Base-by-base conservation (phyloP, 2,113 vertebrate genomes). In the Nothobranchius kuhntae region DNA sequence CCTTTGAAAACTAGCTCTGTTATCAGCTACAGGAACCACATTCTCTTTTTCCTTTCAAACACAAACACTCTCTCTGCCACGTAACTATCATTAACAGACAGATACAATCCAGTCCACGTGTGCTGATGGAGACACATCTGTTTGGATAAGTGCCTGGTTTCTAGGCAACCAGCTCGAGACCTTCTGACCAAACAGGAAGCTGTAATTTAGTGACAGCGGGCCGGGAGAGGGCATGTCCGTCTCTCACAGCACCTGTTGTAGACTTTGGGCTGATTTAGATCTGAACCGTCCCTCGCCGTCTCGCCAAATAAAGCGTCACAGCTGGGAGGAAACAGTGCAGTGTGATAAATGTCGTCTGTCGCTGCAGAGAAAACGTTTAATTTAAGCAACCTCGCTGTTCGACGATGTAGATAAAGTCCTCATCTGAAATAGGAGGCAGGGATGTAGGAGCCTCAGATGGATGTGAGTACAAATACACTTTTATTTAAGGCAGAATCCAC, bases 201-300 rank as follows among this genome's bases (percentile, higher is more conserved):
- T 47, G 61, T 14, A 64, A 51, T 75, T 75, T 65, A 78, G 64
- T 45, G 68, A 8, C 38, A 65, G 66, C 64, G 66, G n/a, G 66
- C 21, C 9, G 15, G n/a, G 53, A 44, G 24, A 24, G 12, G 17
- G 47, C 56, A 68, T 68, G 61, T 30, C 61, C 69, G 54, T 71
- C 61, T 67, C 45, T 56, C 7, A 13, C 71, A 45, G 47, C 44
- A 72, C 68, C 75, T 65, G 57, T 60, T 63, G 53, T 26, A 63
- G 68, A 78, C 61, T 13, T 30, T 52, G 3, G 40, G 57, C 51
- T 46, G 40, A 53, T 63, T 64, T 61, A 53, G 54, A 26, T 60
- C 65, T 44, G 13, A 61, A 51, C 40, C n/a, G 58, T 77, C 36
- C 63, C 56, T 65, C 0, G 14, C 9, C 0, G 2, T 46, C 13